These are phyloP conservation scores for Platorchestia sp. DNA, from an alignment of 1,140 invertebrate species.

Conservation along the genomic window DNA sequence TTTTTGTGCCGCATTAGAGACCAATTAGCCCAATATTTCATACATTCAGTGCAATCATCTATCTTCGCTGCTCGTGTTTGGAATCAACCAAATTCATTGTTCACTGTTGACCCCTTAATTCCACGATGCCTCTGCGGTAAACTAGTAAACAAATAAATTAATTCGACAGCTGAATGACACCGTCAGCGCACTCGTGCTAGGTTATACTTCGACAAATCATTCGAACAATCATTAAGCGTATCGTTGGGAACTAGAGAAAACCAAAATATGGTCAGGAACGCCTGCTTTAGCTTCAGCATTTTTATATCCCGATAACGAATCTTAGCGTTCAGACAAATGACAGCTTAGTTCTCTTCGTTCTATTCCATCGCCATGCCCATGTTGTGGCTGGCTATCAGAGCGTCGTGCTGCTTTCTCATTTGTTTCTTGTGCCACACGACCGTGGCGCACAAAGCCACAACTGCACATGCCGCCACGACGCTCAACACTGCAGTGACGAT, in stretches of 20 bases:
- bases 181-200: too few species aligned
- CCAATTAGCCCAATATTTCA: too few species aligned
- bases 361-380: neutral
- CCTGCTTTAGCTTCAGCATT: neutral
- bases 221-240: neutral
- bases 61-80: too few species aligned
- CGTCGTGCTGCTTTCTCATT: neutral
- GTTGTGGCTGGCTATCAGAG: neutral
- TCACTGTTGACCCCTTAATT: too few species aligned
- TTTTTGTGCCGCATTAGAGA: too few species aligned
- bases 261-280: neutral
- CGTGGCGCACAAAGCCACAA: neutral
- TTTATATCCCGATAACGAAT: neutral
- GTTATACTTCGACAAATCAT: too few species aligned
- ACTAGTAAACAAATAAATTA: too few species aligned
- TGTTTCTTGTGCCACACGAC: neutral
- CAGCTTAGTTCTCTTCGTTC: neutral
- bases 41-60: too few species aligned
- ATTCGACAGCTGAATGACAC: too few species aligned
- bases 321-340: neutral
- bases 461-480: neutral
- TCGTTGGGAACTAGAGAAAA: neutral
- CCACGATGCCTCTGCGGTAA: too few species aligned
- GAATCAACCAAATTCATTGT: too few species aligned
- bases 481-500: neutral